Evolutionary conservation across 1,140 invertebrate species (phyloP).

Genomic region (Listronotus bonariensis): DNA sequence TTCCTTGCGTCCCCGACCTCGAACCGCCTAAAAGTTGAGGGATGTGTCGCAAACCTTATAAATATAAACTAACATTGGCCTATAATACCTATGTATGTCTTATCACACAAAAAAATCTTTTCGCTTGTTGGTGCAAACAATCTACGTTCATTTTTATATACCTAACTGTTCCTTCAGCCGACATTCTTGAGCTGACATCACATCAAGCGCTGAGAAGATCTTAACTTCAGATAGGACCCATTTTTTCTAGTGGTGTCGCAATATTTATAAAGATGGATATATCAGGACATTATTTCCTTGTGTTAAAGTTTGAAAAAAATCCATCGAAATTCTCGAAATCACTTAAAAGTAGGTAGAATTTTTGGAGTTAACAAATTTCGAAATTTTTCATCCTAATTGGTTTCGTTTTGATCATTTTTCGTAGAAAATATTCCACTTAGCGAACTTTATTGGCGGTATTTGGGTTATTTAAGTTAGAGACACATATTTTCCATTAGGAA

Average conservation of each 20-base stretch:
- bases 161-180: constrained; percentile 28
- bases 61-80: too few species aligned
- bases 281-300: constrained; percentile 10
- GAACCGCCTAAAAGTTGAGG: too few species aligned
- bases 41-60: too few species aligned
- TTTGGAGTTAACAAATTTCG: too few species aligned
- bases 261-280: constrained; percentile 11
- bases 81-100: not conserved
- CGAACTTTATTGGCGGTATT: too few species aligned
- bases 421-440: too few species aligned
- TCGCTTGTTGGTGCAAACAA: constrained; percentile 8
- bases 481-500: too few species aligned
- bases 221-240: constrained; percentile 16
- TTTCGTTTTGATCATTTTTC: too few species aligned
- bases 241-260: constrained; percentile 18
- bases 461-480: too few species aligned
- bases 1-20: too few species aligned
- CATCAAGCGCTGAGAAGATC: constrained; percentile 26
- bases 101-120: not conserved
- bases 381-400: too few species aligned
- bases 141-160: constrained; percentile 2
- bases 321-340: not conserved
- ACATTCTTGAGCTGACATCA: constrained; percentile 24
- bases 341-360: too few species aligned
- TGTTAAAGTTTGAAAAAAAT: not conserved